phyloP scores from a whole-genome alignment of 2,888 invertebrate species.

The Troides aeacus region DNA sequence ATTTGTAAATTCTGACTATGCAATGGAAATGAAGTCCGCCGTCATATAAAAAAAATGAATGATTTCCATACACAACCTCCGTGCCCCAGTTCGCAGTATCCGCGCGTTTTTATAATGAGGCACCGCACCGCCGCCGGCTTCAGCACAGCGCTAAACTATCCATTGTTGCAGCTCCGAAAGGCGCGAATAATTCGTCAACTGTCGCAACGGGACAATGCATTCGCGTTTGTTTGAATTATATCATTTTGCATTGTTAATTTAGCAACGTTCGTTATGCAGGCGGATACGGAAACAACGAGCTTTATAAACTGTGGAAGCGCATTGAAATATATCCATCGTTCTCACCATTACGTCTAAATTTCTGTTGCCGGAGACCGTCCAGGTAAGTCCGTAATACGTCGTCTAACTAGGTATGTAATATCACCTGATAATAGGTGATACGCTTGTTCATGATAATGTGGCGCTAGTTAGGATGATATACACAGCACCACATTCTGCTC shows the following conservation, averaged over 20 bases:
- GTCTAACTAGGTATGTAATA: too few relatives aligned
- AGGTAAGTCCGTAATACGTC: too few relatives aligned
- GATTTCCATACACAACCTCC: slow-evolving; percentile 14
- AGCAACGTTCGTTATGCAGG: slow-evolving; percentile 3
- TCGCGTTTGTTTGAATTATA: slow-evolving; percentile 16
- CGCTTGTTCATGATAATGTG: too few relatives aligned
- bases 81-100: slow-evolving; percentile 25
- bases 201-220: slow-evolving; percentile 18
- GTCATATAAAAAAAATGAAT: slow-evolving; percentile 21
- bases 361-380: too few relatives aligned
- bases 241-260: slow-evolving; percentile 18
- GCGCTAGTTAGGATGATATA: too few relatives aligned
- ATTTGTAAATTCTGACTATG: not conserved
- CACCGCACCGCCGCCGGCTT: slow-evolving; percentile 12
- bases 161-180: slow-evolving; percentile 26
- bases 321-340: not conserved
- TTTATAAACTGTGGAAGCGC: not conserved
- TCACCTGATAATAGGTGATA: too few relatives aligned
- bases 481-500: too few relatives aligned
- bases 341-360: too few relatives aligned
- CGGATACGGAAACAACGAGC: not conserved
- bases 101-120: slow-evolving; percentile 25
- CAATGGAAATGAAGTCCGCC: slow-evolving; percentile 17
- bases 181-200: slow-evolving; percentile 25
- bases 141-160: slow-evolving; percentile 21